phyloP scores from a whole-genome alignment of 2,888 invertebrate species.

The Heliconius hortense region DNA sequence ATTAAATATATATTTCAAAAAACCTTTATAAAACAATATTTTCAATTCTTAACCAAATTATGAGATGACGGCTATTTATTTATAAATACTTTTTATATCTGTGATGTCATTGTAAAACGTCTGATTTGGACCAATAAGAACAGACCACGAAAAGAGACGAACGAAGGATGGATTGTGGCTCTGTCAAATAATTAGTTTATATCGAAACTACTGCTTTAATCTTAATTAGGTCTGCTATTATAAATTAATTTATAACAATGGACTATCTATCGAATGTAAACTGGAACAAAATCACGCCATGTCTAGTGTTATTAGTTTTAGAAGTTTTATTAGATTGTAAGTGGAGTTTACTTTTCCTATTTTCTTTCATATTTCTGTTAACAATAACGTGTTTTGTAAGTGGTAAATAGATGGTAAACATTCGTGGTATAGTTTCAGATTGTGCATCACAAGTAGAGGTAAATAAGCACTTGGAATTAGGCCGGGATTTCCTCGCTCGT shows the following conservation, averaged over 20 bases:
- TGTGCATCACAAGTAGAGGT: slow-evolving; percentile 89
- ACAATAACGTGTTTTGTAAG: slow-evolving; percentile 46
- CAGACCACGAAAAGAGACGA: slow-evolving; percentile 72
- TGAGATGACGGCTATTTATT: not conserved
- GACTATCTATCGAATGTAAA: slow-evolving; percentile 79
- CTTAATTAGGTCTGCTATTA: slow-evolving; percentile 57
- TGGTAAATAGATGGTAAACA: slow-evolving; percentile 16
- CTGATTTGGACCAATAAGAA: slow-evolving; percentile 81
- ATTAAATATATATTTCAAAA: not conserved
- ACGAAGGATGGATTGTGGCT: slow-evolving; percentile 75
- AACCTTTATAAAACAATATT: not conserved
- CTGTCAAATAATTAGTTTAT: slow-evolving; percentile 63
- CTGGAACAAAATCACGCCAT: slow-evolving; percentile 85
- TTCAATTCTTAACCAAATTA: not conserved
- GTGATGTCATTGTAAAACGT: slow-evolving; percentile 34
- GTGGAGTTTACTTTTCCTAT: slow-evolving; percentile 52
- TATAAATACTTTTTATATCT: slow-evolving; percentile 25
- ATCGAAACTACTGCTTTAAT: slow-evolving; percentile 50
- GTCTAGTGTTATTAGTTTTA: slow-evolving; percentile 84
- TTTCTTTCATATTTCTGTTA: slow-evolving; percentile 32
- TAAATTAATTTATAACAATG: slow-evolving; percentile 69
- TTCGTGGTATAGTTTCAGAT: slow-evolving; percentile 82
- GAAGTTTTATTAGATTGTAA: slow-evolving; percentile 87
- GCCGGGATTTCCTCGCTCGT: slow-evolving; percentile 93
- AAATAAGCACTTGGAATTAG: slow-evolving; percentile 96